phyloP scores from a whole-genome alignment of 1,140 invertebrate genomes.

The Aphaenogaster ashmeadi region DNA sequence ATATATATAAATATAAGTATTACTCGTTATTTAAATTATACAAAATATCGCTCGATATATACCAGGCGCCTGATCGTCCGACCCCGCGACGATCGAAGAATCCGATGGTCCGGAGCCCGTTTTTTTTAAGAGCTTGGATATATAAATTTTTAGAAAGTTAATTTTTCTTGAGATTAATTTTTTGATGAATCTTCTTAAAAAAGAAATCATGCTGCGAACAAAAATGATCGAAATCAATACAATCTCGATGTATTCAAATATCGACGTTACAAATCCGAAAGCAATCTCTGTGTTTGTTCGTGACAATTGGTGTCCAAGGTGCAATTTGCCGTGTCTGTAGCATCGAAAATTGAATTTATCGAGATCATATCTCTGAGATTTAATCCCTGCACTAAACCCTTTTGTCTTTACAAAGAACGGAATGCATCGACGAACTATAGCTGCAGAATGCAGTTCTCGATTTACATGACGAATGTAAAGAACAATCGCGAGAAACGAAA shows the following conservation, averaged over 20 bases:
- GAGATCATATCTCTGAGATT: constrained; percentile 10
- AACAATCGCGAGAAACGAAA: not conserved
- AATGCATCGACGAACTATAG: not conserved
- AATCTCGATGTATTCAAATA: not conserved
- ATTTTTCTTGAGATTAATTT: not conserved
- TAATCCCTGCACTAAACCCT: not conserved
- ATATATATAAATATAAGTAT: constrained; percentile 64
- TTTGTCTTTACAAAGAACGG: not conserved
- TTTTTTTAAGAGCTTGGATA: not conserved
- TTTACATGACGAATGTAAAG: constrained; percentile 6
- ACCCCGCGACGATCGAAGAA: constrained; percentile 18
- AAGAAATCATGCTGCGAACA: not conserved
- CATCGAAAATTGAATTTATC: not conserved
- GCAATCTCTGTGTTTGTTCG: not conserved
- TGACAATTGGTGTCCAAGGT: not conserved
- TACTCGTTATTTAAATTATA: constrained; percentile 61
- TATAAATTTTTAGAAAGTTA: not conserved
- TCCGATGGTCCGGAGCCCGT: constrained; percentile 4
- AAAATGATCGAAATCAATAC: not conserved
- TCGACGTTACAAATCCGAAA: not conserved
- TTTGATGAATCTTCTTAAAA: not conserved
- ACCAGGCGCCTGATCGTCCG: constrained; percentile 2
- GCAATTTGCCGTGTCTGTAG: not conserved
- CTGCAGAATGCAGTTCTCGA: not conserved
- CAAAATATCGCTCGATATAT: constrained; percentile 68